Percentiles rank a stretch among this genome's conserved stretches.
Conservation (phyloP, 2,888 invertebrate genomes). For the Heliconius sara region DNA sequence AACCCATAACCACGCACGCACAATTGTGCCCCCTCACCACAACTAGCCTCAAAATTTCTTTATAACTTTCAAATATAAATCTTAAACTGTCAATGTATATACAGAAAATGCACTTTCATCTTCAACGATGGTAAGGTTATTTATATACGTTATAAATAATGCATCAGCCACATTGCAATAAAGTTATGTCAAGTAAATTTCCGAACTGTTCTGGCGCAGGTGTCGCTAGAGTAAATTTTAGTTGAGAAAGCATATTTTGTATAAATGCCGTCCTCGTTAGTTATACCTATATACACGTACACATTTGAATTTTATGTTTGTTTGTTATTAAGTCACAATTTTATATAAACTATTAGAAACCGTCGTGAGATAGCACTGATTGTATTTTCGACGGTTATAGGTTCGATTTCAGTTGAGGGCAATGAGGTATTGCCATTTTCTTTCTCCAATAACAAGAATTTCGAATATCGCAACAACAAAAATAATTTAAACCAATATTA, state of each 20-base stretch:
- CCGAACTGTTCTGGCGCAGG: constrained; percentile 3
- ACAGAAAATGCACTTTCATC: neutral
- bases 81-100: neutral
- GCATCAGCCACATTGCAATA: constrained; percentile 10
- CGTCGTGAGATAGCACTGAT: neutral
- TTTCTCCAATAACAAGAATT: too few species aligned
- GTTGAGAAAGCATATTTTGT: constrained; percentile 11
- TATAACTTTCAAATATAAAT: constrained; percentile 1
- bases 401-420: too few species aligned
- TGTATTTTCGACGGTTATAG: fast-evolving
- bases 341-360: too few species aligned
- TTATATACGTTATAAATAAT: constrained; percentile 19
- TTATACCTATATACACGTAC: neutral
- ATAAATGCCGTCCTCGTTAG: neutral
- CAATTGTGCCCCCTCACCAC: too few species aligned
- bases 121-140: neutral
- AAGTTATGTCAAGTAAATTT: neutral
- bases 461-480: neutral
- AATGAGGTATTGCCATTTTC: too few species aligned
- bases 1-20: too few species aligned
- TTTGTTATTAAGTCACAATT: neutral
- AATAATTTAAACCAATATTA: neutral
- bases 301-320: neutral
- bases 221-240: constrained; percentile 6
- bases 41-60: neutral